A percentile compares a stretch with the other conserved stretches of the same genome.
phyloP scores from a whole-genome alignment of 2,113 vertebrate species.

The Tiliqua scincoides region DNA sequence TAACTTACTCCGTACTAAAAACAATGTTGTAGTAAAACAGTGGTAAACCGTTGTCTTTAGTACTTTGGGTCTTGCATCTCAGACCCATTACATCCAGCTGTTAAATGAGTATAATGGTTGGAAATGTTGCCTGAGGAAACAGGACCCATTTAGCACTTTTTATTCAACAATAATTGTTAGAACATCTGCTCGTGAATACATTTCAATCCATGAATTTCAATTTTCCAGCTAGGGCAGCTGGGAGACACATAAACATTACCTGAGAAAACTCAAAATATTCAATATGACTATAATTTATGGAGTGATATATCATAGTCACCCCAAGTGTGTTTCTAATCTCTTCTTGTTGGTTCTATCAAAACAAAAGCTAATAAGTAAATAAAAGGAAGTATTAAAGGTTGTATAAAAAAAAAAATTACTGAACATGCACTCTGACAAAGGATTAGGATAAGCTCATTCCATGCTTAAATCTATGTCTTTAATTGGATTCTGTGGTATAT shows the following conservation, averaged over 20 bases:
- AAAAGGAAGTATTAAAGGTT: background rate
- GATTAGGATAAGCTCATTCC: background rate
- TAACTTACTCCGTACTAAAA: conserved; percentile 52
- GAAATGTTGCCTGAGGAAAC: conserved; percentile 48
- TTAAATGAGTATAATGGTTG: conserved; percentile 22
- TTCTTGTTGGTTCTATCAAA: conserved; percentile 19
- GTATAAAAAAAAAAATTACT: background rate
- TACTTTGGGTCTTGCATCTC: conserved; percentile 13
- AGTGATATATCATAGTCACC: background rate
- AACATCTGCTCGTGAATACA: background rate
- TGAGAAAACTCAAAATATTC: background rate
- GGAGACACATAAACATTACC: background rate
- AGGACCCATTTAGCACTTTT: conserved; percentile 26
- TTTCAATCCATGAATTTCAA: conserved; percentile 28
- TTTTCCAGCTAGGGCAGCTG: conserved; percentile 26
- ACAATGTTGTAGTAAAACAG: conserved; percentile 2
- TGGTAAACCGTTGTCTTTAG: background rate
- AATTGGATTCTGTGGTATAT: background rate
- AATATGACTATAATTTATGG: background rate
- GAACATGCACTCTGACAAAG: background rate
- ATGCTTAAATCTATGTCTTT: background rate
- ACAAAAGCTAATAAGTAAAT: background rate
- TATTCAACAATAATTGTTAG: conserved; percentile 38
- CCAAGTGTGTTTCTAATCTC: conserved; percentile 10
- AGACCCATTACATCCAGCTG: conserved; percentile 36